Evolutionary conservation across 2,888 invertebrate species (phyloP), one percentile per base, ranked within the genome.

Genomic region (Leistus spinibarbis): DNA sequence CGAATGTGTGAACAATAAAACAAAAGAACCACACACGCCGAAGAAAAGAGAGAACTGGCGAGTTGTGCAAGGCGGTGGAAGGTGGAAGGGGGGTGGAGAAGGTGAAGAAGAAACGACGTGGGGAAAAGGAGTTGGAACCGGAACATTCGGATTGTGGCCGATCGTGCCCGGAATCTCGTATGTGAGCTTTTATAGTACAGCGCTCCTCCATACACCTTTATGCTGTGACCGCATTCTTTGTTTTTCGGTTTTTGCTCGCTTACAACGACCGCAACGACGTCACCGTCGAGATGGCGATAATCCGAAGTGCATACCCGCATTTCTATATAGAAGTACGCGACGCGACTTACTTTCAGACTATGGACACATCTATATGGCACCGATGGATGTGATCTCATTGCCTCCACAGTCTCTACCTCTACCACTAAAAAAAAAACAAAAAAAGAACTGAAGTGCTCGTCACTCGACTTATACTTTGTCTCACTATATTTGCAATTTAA

Each of bases 221-320:
- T 16, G 20, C 22, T 60, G 22, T 40, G 40, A 10, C 60, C 56
- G 20, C 60, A 60, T 19, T 60, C 60, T 60, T 60, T 60, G 19
- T 22, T 60, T 19, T 60, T 60, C 60, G 19, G 20, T 60, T 60
- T 22, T 22, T 54, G n/a, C 5, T 40, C 5, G 10, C 0, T 60
- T 20, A 19, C 7, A 17, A 19, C 60, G 60, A 10, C 22, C 60
- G 60, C 17, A 60, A 10, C 10, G 22, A 20, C 54, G 13, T 13
- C 54, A 54, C 54, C 17, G 13, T 54, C 62, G 69, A 70, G 53
- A 67, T 53, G 69, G 69, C 62, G 69, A 70, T 70, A 70, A 70
- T 70, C 69, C 69, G 69, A 70, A 70, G 69, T 70, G 69, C 69
- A 70, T 70, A 62, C 27, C 69, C 69, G 62, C 69, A 69, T 20